Base-by-base conservation (phyloP, 2,797 vertebrate species). In the Enteromius treurensis region DNA sequence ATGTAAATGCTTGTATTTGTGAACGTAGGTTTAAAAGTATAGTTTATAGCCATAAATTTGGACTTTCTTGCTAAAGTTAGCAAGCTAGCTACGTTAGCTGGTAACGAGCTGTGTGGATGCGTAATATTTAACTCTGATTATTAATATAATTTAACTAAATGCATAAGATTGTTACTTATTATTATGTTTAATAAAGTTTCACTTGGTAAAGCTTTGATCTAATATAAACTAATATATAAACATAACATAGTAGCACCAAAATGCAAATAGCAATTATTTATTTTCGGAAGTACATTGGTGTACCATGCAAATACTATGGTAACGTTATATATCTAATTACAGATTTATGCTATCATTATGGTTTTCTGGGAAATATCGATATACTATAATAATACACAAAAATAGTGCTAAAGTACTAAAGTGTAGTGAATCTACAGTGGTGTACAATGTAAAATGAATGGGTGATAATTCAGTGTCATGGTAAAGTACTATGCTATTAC, bases 51-150 rank as follows among this genome's bases (percentile, higher is more conserved):
- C 19, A 23, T 42, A 32, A 2, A 14, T 42, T 45, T 32, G 1
- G 51, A 80, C 65, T 58, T 29, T 60, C 6, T 14, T 5, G 55
- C 32, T 58, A 40, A 15, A 19, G 51, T 75, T 53, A 65, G 71
- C 80, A 15, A 3, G 80, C 71, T 82, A 82, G 71, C 71, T n/a
- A 15, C 21, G 21, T 81, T 73, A 62, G 68, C 79, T 6, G 19
- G 3, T 15, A 26, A 13, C 67, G 79, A 47, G 2, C 17, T 71
- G 10, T 29, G 3, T 21, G 15, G 5, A 26, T 34, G 4, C 13
- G 3, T 23, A 21, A 21, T 65, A 49, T 81, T 14, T 17, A 49
- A 73, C 17, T 3, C 5, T 14, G 13, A 21, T 40, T 3, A 29
- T 29, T 4, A 1, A 69, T 60, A 13, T 32, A 42, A 21, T 26